Evolutionary conservation across 2,888 invertebrate genomes (phyloP).

Genomic region (Heliconius erato): DNA sequence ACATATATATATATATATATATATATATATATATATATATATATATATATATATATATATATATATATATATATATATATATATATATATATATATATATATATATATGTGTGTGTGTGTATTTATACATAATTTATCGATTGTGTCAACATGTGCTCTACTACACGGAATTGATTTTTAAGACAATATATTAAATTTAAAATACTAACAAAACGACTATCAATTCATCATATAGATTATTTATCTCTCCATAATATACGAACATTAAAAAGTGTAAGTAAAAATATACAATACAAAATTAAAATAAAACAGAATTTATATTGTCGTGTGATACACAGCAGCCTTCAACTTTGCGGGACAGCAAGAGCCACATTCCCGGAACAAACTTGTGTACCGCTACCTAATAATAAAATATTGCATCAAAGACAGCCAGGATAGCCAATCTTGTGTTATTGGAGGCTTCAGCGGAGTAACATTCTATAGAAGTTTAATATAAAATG

Average conservation of each 20-base stretch:
- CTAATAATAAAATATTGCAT: slow-evolving; percentile 48
- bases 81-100: too few species aligned
- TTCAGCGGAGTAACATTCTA: slow-evolving; percentile 24
- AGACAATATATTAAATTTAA: too few species aligned
- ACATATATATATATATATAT: too few species aligned
- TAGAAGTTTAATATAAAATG: slow-evolving; percentile 5
- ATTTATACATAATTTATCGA: too few species aligned
- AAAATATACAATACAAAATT: neutral
- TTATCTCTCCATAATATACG: neutral
- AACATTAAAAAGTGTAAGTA: neutral
- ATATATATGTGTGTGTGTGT: too few species aligned
- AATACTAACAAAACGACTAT: too few species aligned
- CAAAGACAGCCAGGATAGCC: slow-evolving; percentile 44
- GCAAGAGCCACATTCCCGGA: slow-evolving; percentile 47
- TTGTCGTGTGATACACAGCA: slow-evolving; percentile 36
- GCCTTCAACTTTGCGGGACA: slow-evolving; percentile 33
- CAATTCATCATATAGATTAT: too few species aligned
- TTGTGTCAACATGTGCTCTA: too few species aligned
- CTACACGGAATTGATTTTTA: too few species aligned
- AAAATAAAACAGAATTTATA: neutral
- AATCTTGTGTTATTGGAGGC: slow-evolving; percentile 42
- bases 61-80: too few species aligned
- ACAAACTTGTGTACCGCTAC: slow-evolving; percentile 44
- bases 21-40: too few species aligned
- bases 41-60: too few species aligned